Conservation (phyloP, 2,888 invertebrate species). For the Carcina quercana region DNA sequence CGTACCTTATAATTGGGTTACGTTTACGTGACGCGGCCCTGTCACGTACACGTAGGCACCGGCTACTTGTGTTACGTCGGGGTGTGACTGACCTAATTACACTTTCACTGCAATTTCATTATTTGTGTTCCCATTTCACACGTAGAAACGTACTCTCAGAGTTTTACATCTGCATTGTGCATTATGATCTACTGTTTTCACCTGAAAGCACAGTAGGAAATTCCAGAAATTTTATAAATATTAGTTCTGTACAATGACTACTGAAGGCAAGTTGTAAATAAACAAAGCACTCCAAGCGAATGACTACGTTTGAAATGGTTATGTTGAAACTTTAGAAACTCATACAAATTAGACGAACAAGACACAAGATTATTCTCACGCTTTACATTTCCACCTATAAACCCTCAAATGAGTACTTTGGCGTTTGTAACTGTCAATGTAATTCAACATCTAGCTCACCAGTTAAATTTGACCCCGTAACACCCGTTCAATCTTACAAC, state of each 20-base stretch:
- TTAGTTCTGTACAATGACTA: no score
- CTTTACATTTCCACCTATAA: conserved; percentile 51
- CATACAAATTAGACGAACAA: no score
- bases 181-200: no score
- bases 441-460: conserved; percentile 34
- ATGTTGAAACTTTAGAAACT: no score
- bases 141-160: no score
- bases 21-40: conserved; percentile 59
- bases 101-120: conserved; percentile 41
- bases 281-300: no score
- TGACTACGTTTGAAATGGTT: no score
- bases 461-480: conserved; percentile 25
- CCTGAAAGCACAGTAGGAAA: no score
- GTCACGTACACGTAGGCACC: conserved; percentile 45
- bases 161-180: no score
- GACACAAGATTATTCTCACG: conserved; percentile 56
- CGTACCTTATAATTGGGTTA: conserved; percentile 68
- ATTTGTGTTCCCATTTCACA: no score
- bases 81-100: conserved; percentile 66
- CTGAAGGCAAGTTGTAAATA: no score
- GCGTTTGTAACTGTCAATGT: conserved; percentile 56
- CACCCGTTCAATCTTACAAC: conserved; percentile 8
- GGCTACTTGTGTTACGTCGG: conserved; percentile 35
- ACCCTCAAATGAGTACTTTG: conserved; percentile 46
- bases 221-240: no score